Base-by-base conservation (phyloP, 35 echinoderm and acorn worm species). In the Anneissia japonica region DNA sequence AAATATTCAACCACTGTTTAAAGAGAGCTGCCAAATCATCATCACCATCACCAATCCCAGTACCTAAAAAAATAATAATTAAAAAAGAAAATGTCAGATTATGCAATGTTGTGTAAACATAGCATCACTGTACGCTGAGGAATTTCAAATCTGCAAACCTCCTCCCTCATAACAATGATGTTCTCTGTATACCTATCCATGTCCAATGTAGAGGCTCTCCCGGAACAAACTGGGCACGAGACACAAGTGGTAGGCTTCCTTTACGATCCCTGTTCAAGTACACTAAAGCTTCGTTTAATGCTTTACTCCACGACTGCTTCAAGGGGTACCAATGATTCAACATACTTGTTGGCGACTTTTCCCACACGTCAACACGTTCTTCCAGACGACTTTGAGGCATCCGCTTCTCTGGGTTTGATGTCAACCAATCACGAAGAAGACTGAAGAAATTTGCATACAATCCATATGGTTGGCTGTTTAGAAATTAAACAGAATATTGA, bases 21-120 rank as follows among this genome's bases (percentile, higher is more conserved):
- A 93, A 97, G 26, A 97, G 85, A 45, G 41, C 87, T n/a, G 85
- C 85, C 73, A 97, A 77, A 41, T 97, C 87, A 85, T 93, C 91
- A 75, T 97, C 88, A 33, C 89, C 72, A 39, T 93, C 86, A 3
- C 32, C 32, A 35, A 32, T 77, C 3, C 3, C 32, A 77, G 32
- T 6, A 3, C 76, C 36, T 35, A 77, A 77, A 77, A 32, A 3
- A 10, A 34, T 3, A 77, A 75, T 75, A 26, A 9, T 5, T 30
- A 35, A 35, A 35, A 77, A 37, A 35, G 3, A 35, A 6, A 35
- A n/a, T n/a, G n/a, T n/a, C n/a, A n/a, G n/a, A n/a, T n/a, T n/a
- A n/a, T n/a, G n/a, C n/a, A n/a, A n/a, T n/a, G n/a, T n/a, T n/a
- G n/a, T n/a, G n/a, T n/a, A n/a, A n/a, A n/a, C n/a, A n/a, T n/a